A percentile compares a stretch with the other conserved stretches of the same genome.
Evolutionary conservation across 2,113 vertebrate species (phyloP).

Genomic region (Cygnus atratus): DNA sequence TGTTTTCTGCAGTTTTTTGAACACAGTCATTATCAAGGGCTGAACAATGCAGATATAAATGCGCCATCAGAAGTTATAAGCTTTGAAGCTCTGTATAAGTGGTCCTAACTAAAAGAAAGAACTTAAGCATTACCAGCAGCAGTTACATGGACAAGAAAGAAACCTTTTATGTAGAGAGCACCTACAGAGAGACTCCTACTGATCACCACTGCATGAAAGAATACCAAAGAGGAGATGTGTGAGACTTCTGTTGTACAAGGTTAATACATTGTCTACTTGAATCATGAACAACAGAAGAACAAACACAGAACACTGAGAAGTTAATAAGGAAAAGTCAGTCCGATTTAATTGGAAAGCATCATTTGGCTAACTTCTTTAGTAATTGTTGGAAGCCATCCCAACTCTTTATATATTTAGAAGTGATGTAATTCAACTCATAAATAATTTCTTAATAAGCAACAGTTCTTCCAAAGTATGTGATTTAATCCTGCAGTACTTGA

Average conservation of each 20-base stretch:
- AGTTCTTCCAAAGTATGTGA: background rate
- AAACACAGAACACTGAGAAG: background rate
- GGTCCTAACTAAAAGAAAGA: constrained; percentile 10
- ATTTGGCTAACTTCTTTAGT: constrained; percentile 11
- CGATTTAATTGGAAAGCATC: constrained; percentile 57
- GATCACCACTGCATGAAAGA: constrained; percentile 43
- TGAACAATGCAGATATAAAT: constrained; percentile 4
- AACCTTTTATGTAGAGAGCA: constrained; percentile 36
- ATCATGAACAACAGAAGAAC: background rate
- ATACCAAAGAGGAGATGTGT: background rate
- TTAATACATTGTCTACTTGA: constrained; percentile 13
- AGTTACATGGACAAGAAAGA: constrained; percentile 8
- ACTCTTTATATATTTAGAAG: constrained; percentile 55
- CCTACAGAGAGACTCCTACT: background rate
- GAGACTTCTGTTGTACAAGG: background rate
- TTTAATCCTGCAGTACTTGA: constrained; percentile 10
- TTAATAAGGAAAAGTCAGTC: background rate
- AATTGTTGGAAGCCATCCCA: constrained; percentile 46
- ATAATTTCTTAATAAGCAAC: constrained; percentile 47
- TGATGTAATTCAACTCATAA: constrained; percentile 46
- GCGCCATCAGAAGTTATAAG: constrained; percentile 1
- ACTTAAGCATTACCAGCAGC: background rate
- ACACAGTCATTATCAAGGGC: background rate
- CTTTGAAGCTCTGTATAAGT: constrained; percentile 26
- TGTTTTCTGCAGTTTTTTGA: background rate